Percentiles rank a stretch among this genome's conserved stretches.
Evolutionary conservation across 2,113 vertebrate genomes (phyloP).

Genomic region (Piaya cayana): DNA sequence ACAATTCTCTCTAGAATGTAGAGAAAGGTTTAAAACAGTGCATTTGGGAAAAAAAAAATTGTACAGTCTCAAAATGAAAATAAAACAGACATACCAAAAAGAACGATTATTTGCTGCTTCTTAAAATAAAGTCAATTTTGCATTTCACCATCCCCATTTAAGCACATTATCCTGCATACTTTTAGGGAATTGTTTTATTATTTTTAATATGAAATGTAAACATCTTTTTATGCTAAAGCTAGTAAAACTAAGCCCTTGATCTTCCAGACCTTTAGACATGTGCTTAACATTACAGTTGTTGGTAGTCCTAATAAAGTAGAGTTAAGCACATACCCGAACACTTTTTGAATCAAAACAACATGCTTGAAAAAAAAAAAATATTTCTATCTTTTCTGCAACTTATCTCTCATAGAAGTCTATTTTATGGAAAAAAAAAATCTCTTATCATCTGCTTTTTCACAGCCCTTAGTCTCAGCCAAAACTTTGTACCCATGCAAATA

Average conservation of each 20-base stretch:
- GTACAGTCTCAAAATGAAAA: neutral
- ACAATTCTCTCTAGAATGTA: neutral
- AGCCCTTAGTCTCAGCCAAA: slow-evolving; percentile 1
- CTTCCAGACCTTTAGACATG: neutral
- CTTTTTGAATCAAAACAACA: neutral
- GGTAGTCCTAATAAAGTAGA: neutral
- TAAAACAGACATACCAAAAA: neutral
- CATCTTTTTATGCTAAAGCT: slow-evolving; percentile 7
- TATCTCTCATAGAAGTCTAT: neutral
- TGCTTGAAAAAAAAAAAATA: neutral
- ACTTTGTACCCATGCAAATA: neutral
- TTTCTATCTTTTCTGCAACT: neutral
- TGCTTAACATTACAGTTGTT: neutral
- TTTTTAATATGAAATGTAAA: slow-evolving; percentile 26
- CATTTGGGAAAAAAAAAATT: neutral
- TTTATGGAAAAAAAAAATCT: neutral
- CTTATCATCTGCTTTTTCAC: neutral
- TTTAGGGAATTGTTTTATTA: neutral
- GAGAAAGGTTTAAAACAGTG: neutral
- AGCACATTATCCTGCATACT: neutral
- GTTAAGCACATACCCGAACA: neutral
- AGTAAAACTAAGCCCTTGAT: neutral
- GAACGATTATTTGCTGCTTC: neutral
- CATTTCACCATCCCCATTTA: slow-evolving; percentile 18
- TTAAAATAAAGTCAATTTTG: slow-evolving; percentile 15